phyloP scores from a whole-genome alignment of 2,113 vertebrate species.

The Peucedramus taeniatus region DNA sequence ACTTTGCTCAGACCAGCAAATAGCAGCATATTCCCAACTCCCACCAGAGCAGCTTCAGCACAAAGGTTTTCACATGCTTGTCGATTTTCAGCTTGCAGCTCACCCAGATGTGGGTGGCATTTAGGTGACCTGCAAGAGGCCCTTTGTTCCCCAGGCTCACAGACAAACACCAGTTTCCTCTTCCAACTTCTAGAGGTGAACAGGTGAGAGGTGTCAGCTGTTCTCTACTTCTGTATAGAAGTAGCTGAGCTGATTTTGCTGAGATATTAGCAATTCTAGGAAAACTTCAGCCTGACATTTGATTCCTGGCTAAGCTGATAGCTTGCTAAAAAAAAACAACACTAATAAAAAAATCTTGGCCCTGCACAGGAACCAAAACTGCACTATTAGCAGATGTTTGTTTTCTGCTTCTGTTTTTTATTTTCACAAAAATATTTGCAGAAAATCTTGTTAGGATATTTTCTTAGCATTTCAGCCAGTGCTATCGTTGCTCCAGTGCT shows the following conservation, averaged over 20 bases:
- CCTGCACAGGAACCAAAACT: no score
- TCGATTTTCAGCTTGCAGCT: not conserved
- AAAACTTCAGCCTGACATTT: not conserved
- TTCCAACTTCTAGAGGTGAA: not conserved
- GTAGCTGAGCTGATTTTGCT: not conserved
- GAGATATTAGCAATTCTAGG: not conserved
- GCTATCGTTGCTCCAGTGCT: not conserved
- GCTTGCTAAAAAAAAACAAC: not conserved
- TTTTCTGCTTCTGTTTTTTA: not conserved
- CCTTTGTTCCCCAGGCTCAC: not conserved
- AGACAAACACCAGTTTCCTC: not conserved
- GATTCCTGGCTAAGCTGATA: not conserved
- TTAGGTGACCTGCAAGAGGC: not conserved
- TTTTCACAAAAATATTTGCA: not conserved
- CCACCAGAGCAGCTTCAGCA: not conserved
- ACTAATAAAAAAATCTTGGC: not conserved
- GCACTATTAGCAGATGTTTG: not conserved
- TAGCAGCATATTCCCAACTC: not conserved
- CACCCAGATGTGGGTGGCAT: not conserved
- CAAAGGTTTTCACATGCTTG: not conserved
- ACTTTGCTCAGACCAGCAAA: not conserved
- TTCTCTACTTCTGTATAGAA: not conserved
- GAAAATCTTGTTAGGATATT: not conserved
- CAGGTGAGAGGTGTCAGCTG: not conserved
- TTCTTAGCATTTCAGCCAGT: not conserved